These are phyloP conservation scores for Danaus plexippus DNA, from an alignment of 1,140 invertebrate species.

Conservation along the genomic window DNA sequence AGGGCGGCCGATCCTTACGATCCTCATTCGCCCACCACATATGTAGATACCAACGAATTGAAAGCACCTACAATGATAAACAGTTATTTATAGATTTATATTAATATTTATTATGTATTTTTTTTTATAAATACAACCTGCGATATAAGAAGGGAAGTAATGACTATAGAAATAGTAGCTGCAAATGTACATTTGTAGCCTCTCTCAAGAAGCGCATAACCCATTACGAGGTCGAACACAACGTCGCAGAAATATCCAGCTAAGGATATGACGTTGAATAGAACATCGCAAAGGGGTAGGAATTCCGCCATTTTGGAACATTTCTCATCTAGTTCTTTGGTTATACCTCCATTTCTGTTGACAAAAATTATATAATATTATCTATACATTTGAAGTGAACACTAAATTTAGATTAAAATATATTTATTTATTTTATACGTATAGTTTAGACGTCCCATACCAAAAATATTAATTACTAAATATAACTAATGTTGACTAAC, in stretches of 20 bases:
- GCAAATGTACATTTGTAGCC: constrained; percentile 74
- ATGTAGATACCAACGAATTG: constrained; percentile 73
- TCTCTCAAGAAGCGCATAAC: constrained; percentile 83
- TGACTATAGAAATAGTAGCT: constrained; percentile 78
- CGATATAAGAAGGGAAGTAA: constrained; percentile 80
- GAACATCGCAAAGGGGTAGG: constrained; percentile 88
- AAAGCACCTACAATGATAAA: constrained; percentile 55
- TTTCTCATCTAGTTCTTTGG: constrained; percentile 35
- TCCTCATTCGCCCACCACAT: constrained; percentile 56
- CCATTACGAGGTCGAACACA: constrained; percentile 89
- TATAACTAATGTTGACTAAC: too few species aligned
- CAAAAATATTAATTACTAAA: too few species aligned
- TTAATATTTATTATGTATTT: background rate
- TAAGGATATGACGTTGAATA: constrained; percentile 92
- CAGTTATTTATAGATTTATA: background rate
- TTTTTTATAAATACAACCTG: constrained; percentile 67
- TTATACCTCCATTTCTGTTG: constrained; percentile 28
- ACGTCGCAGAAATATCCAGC: constrained; percentile 94
- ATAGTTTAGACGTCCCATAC: too few species aligned
- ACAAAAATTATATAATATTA: constrained; percentile 7
- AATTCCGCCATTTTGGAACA: constrained; percentile 79
- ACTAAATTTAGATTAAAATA: too few species aligned
- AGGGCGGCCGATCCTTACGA: constrained; percentile 52
- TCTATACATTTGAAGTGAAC: background rate
- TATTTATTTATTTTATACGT: too few species aligned